Base-by-base conservation (phyloP, 2,797 vertebrate species). In the Propithecus perrieri region DNA sequence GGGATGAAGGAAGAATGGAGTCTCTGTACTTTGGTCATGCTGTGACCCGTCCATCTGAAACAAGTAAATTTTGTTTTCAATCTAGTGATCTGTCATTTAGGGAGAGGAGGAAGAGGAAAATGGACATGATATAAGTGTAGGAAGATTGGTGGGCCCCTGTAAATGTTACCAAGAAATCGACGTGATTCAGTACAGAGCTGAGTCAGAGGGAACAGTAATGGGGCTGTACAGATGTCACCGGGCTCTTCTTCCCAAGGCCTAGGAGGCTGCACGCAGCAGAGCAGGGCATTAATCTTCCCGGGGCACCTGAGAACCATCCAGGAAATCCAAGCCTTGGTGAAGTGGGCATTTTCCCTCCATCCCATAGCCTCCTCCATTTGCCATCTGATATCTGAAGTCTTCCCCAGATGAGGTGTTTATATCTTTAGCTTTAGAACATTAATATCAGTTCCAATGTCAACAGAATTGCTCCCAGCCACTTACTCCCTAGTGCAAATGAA, bases 11-110 rank as follows among this genome's bases (percentile, higher is more conserved):
- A 81, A 93, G 75, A 86, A 93, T 69, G 55, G 50, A 90, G 15
- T 59, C 65, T 79, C 72, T 78, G 80, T 94, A 48, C 71, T 80
- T 92, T 85, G 41, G 33, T 90, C 65, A 63, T 15, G 22, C 30
- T 48, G 38, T 90, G 94, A 95, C 35, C 30, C 28, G 79, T 53
- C 92, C 85, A 55, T 80, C 63, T 74, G 67, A 83, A 94, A 88
- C 85, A 93, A 79, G 50, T 92, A 12, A 90, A 80, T 78, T 94
- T 92, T 93, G 72, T 92, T 93, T 94, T 90, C 83, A 72, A 14
- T 74, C 41, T 57, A 94, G 65, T 81, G 22, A 90, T 84, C 57
- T 38, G 69, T 61, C 86, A 61, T 91, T 74, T 88, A 91, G 63
- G 55, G 71, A 91, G 72, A 85, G n/a, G 61, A 90, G 43, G 46